phyloP scores from a whole-genome alignment of 2,797 vertebrate species.

The Sphenopsis melanotis region DNA sequence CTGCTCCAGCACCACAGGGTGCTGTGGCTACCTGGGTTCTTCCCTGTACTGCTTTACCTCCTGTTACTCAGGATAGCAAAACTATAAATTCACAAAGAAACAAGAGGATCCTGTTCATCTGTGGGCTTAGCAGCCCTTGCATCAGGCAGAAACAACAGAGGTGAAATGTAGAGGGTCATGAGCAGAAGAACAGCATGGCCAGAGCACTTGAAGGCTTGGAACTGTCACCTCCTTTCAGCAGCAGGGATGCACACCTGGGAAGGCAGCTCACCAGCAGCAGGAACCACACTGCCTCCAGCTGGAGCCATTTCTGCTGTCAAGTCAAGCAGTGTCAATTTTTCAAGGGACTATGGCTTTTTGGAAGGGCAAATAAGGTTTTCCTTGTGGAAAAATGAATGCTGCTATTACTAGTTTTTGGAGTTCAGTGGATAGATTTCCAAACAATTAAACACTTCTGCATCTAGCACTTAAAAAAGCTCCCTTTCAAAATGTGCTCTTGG shows the following conservation, averaged over 20 bases:
- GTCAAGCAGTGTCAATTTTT: not conserved
- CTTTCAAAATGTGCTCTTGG: not conserved
- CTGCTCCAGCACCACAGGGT: not conserved
- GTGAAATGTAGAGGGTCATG: not conserved
- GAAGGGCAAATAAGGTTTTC: not conserved
- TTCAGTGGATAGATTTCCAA: not conserved
- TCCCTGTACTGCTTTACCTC: not conserved
- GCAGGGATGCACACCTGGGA: not conserved
- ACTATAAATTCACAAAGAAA: not conserved
- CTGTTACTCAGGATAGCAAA: not conserved
- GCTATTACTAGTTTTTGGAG: not conserved
- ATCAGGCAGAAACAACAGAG: not conserved
- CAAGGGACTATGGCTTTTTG: not conserved
- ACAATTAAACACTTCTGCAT: not conserved
- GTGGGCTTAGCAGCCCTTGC: not conserved
- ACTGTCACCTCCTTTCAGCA: not conserved
- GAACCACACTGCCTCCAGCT: not conserved
- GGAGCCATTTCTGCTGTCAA: not conserved
- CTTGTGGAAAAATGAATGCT: not conserved
- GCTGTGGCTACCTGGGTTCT: not conserved
- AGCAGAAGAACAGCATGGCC: not conserved
- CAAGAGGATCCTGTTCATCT: not conserved
- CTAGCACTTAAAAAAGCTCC: not conserved
- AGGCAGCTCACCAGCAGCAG: not conserved
- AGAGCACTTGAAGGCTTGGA: not conserved